Evolutionary conservation across 2,888 invertebrate species (phyloP), one percentile per base, ranked within the genome.

Genomic region (Nowickia ferox): DNA sequence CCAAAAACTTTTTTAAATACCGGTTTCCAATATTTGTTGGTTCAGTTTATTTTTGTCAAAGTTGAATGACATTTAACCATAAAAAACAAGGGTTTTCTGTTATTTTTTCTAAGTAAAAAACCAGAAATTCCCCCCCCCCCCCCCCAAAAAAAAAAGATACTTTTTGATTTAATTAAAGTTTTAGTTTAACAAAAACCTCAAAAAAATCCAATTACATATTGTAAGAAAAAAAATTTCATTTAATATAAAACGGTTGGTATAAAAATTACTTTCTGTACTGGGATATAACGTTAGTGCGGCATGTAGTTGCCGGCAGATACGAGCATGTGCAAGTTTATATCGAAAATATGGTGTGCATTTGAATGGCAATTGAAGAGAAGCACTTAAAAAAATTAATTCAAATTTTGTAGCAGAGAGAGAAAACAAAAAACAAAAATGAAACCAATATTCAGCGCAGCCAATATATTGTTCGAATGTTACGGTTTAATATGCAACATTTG

Each of bases 11-110:
- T 61, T 76, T 53, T 69, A 46, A 76, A 65, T 82, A 76, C 76
- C 76, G 76, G 82, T 76, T 82, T 65, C 44, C 17, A 63, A 74
- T 51, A 57, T 15, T 17, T 66, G 57, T 53, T 46, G 55, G 42
- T 74, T 53, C 46, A 44, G 42, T 74, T 11, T 17, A 19, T 19
- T 48, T 77, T 17, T 68, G n/a, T 61, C 11, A 65, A 76, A 84
- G 80, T 51, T 84, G 51, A 80, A 80, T 84, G 84, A 76, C 84
- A 66, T 76, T 79, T 57, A 51, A 8, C n/a, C 38, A 13, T 8
- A 42, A 40, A 30, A 30, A 55, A 22, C 42, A 51, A 53, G 17
- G 19, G 5, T 30, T 30, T 30, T 30, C 30, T 30, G 30, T 30
- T 30, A 44, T 10, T 4, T 15, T 53, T 53, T 48, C 51, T 30